Percentiles rank a stretch among this genome's conserved stretches.
Conservation (phyloP, 2,797 vertebrate genomes). For the Lepilemur ruficaudatus region DNA sequence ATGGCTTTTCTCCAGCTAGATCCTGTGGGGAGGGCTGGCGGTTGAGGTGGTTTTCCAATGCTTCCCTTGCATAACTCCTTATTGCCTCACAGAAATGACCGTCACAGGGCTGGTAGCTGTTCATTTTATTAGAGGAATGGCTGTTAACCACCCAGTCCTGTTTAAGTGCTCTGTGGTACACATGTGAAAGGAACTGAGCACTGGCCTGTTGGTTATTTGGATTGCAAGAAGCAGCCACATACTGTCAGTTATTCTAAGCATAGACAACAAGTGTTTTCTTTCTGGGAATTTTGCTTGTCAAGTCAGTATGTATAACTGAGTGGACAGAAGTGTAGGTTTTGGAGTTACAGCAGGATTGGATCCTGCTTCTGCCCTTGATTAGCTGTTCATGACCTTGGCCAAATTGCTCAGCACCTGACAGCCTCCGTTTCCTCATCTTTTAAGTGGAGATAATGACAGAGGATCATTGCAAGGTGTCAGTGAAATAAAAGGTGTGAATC, state of each 20-base stretch:
- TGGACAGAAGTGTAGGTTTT: not conserved
- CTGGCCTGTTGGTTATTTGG: not conserved
- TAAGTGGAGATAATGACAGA: not conserved
- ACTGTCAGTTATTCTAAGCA: not conserved
- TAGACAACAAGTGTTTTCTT: not conserved
- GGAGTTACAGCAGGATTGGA: not conserved
- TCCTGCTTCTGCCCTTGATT: not conserved
- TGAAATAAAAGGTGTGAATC: not conserved
- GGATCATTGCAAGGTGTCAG: not conserved
- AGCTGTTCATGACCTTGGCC: slow-evolving; percentile 3
- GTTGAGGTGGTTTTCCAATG: not conserved
- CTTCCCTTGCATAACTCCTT: not conserved
- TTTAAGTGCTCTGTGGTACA: not conserved
- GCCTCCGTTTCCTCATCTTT: slow-evolving; percentile 2
- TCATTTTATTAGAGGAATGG: slow-evolving; percentile 24
- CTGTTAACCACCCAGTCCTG: not conserved
- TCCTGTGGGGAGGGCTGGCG: not conserved
- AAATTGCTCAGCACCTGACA: not conserved
- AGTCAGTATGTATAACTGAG: not conserved
- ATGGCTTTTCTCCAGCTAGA: slow-evolving; percentile 34
- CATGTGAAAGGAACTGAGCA: not conserved
- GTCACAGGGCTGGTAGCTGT: not conserved
- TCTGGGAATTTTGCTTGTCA: not conserved
- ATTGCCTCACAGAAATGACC: slow-evolving; percentile 11
- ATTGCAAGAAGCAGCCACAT: not conserved